Base-by-base conservation (phyloP, 1,140 invertebrate species). In the Bradysia coprophila region DNA sequence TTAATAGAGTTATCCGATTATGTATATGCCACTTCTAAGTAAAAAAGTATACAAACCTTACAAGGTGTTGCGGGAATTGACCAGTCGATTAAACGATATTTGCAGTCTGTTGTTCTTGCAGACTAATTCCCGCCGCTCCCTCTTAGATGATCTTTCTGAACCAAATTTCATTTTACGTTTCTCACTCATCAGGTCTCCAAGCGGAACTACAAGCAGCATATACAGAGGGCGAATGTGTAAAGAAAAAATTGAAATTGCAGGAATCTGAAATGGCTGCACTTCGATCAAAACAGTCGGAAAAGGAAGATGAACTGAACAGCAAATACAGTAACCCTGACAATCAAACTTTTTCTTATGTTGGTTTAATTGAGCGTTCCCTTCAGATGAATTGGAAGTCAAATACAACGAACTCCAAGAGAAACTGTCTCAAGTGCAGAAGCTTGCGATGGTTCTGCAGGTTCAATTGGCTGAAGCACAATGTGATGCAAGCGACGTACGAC, bases 181-280 rank as follows among this genome's bases (percentile, higher is more conserved):
- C 13, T 28, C 24, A 28, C 13, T 28, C 6, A 8, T 13, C 20
- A 73, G 71, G 70, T 48, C 54, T 72, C 16, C 65, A 72, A 51
- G 55, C 64, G 2, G 71, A 74, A 58, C 51, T 74, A 15, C 56
- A 56, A 46, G 63, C 67, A 9, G 67, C 70, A 4, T 56, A 68
- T 38, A 70, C 69, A 48, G 71, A 74, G 52, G 63, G 66, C 41
- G 69, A 72, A 23, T 59, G 53, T 43, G 63, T 69, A 31, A 55
- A 65, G 34, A 59, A 63, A 40, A 66, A 62, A 46, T 59, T 74
- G 10, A 64, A 63, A 46, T 55, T 63, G 41, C 54, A 73, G 23
- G 67, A 73, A 51, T 64, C 64, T 42, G 71, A 74, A 44, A 56
- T 73, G 22, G 51, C 63, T 3, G 51, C 49, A 21, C 56, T 63